Percentiles rank a stretch among this genome's conserved stretches.
Evolutionary conservation across 2,888 invertebrate genomes (phyloP).

Genomic region (Trilocha varians): DNA sequence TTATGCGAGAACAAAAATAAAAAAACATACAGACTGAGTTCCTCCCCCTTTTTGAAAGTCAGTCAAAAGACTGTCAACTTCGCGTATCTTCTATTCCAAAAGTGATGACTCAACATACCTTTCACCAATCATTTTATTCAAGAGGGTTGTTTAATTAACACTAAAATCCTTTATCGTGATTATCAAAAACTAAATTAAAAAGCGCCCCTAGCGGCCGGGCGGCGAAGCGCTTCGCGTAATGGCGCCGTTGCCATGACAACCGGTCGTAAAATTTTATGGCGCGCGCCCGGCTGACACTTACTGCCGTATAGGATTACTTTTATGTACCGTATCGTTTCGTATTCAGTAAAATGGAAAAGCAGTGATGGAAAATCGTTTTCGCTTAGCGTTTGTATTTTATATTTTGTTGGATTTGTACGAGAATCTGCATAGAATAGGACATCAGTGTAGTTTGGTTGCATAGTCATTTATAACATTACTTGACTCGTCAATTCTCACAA

Average conservation of each 20-base stretch:
- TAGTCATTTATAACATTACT: no score
- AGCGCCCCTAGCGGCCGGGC: constrained; percentile 24
- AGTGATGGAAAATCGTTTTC: constrained; percentile 17
- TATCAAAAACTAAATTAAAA: constrained; percentile 13
- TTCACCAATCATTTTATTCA: no score
- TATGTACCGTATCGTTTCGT: background rate
- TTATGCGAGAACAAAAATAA: background rate
- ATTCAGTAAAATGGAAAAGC: background rate
- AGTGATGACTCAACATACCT: no score
- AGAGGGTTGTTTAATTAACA: no score
- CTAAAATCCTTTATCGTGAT: background rate
- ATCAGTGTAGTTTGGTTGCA: no score
- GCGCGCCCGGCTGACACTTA: constrained; percentile 27
- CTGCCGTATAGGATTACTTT: constrained; percentile 13
- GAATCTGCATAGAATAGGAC: no score
- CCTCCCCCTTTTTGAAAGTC: no score
- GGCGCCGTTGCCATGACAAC: constrained; percentile 57
- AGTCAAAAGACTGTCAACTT: no score
- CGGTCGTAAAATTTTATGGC: constrained; percentile 65
- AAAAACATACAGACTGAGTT: constrained; percentile 1
- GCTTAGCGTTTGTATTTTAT: background rate
- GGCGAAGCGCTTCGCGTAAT: constrained; percentile 35
- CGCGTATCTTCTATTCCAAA: no score
- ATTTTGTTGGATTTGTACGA: no score
- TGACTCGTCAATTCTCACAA: no score